These are phyloP conservation scores for Pseudococcus jackbeardsleyi DNA, from an alignment of 2,888 invertebrate species.

Conservation along the genomic window DNA sequence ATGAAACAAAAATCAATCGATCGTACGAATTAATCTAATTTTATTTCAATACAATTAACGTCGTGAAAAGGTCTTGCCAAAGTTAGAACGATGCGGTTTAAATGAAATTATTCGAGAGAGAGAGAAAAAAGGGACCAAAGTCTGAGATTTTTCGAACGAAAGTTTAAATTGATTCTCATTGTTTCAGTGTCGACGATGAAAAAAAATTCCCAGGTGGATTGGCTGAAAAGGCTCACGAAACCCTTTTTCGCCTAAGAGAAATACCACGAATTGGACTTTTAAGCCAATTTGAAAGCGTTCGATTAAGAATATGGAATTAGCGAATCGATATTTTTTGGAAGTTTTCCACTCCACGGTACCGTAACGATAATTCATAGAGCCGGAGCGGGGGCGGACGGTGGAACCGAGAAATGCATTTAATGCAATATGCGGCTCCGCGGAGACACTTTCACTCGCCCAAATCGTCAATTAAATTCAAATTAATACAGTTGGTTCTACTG, in stretches of 20 bases:
- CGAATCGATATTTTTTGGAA: not conserved
- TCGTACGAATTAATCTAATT: slow-evolving; percentile 25
- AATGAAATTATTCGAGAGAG: not conserved
- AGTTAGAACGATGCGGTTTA: not conserved
- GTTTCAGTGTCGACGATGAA: not conserved
- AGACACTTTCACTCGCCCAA: slow-evolving; percentile 40
- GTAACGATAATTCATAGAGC: slow-evolving; percentile 6
- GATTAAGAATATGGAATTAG: not conserved
- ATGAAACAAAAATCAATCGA: slow-evolving; percentile 49
- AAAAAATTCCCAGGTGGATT: too few species aligned
- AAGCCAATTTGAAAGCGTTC: slow-evolving; percentile 2
- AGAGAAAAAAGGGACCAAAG: not conserved
- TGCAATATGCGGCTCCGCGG: not conserved
- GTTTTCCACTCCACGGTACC: not conserved
- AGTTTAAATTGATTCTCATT: not conserved
- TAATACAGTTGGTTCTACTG: slow-evolving; percentile 43
- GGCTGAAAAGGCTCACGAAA: not conserved
- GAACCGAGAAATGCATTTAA: slow-evolving; percentile 22
- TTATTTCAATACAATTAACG: slow-evolving; percentile 49
- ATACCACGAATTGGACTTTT: not conserved
- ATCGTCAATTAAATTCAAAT: slow-evolving; percentile 39
- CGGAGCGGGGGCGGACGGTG: not conserved
- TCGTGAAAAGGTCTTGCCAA: slow-evolving; percentile 9
- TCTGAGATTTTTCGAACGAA: not conserved
- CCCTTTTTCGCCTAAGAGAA: not conserved